A percentile compares a stretch with the other conserved stretches of the same genome.
Conservation (phyloP, 2,888 invertebrate genomes). For the Eilema caniola region DNA sequence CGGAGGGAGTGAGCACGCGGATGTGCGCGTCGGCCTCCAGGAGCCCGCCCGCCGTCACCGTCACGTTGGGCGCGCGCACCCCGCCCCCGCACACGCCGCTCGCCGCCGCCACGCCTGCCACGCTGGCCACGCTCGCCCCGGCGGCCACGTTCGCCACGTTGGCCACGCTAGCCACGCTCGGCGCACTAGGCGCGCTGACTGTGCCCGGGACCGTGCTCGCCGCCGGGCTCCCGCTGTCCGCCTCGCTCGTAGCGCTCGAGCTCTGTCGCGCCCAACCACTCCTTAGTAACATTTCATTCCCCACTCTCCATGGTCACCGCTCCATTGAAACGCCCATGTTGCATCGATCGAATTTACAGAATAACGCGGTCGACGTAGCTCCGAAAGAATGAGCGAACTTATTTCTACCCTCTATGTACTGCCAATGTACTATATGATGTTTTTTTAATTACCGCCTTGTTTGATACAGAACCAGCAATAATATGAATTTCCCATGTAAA, state of each 20-base stretch:
- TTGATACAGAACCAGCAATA: neutral
- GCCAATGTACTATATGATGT: neutral
- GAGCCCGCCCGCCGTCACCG: constrained; percentile 88
- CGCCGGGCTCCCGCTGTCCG: constrained; percentile 42
- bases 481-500: too few species aligned
- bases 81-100: constrained; percentile 43
- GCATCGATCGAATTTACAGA: neutral
- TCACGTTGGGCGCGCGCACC: constrained; percentile 90
- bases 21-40: constrained; percentile 92
- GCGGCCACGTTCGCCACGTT: constrained; percentile 14
- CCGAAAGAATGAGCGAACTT: neutral
- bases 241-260: constrained; percentile 55
- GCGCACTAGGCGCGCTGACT: constrained; percentile 25
- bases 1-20: constrained; percentile 95
- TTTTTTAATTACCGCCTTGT: neutral
- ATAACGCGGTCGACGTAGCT: neutral
- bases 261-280: constrained; percentile 73
- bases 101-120: constrained; percentile 1
- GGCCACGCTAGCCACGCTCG: neutral
- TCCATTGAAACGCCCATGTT: neutral
- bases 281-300: constrained; percentile 60
- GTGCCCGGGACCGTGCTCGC: constrained; percentile 31
- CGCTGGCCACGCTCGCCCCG: constrained; percentile 34
- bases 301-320: constrained; percentile 1
- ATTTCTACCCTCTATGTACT: constrained; percentile 1